These are phyloP conservation scores for Microctenopoma lineatum DNA, from an alignment of 2,797 vertebrate species.

Conservation along the genomic window DNA sequence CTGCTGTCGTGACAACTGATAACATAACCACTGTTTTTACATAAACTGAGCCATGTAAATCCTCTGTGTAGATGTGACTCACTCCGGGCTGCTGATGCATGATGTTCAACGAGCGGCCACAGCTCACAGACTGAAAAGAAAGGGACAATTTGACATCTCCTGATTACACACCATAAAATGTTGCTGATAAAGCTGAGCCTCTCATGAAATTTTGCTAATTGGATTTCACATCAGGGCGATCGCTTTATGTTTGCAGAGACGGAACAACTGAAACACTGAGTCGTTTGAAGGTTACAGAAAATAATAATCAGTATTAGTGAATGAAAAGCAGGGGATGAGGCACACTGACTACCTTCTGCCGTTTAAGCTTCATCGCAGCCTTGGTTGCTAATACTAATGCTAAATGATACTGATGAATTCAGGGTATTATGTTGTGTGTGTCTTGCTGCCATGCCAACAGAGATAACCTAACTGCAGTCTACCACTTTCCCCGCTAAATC, in stretches of 20 bases:
- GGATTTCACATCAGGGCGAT: slow-evolving; percentile 24
- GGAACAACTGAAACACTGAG: neutral
- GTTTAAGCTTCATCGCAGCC: slow-evolving; percentile 1
- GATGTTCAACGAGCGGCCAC: slow-evolving; percentile 52
- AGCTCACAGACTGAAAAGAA: slow-evolving; percentile 32
- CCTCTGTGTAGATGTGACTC: slow-evolving; percentile 42
- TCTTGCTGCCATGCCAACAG: slow-evolving; percentile 11
- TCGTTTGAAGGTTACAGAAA: slow-evolving; percentile 16
- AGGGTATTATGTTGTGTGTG: slow-evolving; percentile 8
- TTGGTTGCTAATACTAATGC: slow-evolving; percentile 10
- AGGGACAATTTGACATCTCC: slow-evolving; percentile 17
- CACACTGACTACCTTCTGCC: neutral
- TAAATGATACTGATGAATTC: slow-evolving; percentile 9
- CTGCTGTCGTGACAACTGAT: slow-evolving; percentile 66
- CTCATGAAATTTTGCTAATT: slow-evolving; percentile 37
- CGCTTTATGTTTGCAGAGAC: slow-evolving; percentile 11
- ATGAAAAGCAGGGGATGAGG: neutral
- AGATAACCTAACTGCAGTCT: slow-evolving; percentile 3
- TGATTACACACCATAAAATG: slow-evolving; percentile 35
- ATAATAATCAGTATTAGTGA: slow-evolving; percentile 7
- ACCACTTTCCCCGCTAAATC: slow-evolving; percentile 5
- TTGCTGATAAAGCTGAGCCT: slow-evolving; percentile 24
- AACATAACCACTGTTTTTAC: slow-evolving; percentile 61
- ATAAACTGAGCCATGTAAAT: slow-evolving; percentile 50
- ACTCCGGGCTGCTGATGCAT: slow-evolving; percentile 36